phyloP scores from a whole-genome alignment of 23 tunicate genomes.

The Phallusia fumigata region DNA sequence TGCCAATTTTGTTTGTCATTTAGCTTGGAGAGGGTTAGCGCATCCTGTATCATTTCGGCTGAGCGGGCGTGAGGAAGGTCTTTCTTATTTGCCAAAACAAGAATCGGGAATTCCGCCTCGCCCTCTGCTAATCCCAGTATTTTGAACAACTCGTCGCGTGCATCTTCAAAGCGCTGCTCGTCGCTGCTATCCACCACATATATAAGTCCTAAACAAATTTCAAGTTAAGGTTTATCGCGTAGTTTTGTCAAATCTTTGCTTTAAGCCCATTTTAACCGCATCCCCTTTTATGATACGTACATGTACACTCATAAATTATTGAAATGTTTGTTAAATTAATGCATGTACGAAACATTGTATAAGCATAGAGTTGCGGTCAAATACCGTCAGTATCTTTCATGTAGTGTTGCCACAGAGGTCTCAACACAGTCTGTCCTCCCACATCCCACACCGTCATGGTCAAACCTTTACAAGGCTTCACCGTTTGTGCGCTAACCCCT shows the following conservation, averaged over 20 bases:
- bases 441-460: constrained; percentile 7
- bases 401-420: constrained; percentile 9
- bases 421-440: constrained; percentile 1
- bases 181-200: constrained; percentile 1
- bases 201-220: not conserved
- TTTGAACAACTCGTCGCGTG: not conserved
- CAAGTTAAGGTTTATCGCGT: too few relatives aligned
- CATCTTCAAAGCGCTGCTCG: not conserved
- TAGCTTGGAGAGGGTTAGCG: not conserved
- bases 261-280: too few relatives aligned
- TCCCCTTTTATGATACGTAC: too few relatives aligned
- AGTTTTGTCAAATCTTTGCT: too few relatives aligned
- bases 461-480: constrained; percentile 7
- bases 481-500: not conserved
- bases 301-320: too few relatives aligned
- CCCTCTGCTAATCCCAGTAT: not conserved
- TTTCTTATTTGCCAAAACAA: not conserved
- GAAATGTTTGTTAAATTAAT: too few relatives aligned
- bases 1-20: not conserved
- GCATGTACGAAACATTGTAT: too few relatives aligned
- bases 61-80: not conserved
- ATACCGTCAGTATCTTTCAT: constrained; percentile 2
- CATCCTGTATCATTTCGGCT: not conserved
- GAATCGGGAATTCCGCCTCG: not conserved
- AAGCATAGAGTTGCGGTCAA: not conserved